A percentile compares a stretch with the other conserved stretches of the same genome.
Evolutionary conservation across 2,113 vertebrate genomes (phyloP).

Genomic region (Willisornis vidua): DNA sequence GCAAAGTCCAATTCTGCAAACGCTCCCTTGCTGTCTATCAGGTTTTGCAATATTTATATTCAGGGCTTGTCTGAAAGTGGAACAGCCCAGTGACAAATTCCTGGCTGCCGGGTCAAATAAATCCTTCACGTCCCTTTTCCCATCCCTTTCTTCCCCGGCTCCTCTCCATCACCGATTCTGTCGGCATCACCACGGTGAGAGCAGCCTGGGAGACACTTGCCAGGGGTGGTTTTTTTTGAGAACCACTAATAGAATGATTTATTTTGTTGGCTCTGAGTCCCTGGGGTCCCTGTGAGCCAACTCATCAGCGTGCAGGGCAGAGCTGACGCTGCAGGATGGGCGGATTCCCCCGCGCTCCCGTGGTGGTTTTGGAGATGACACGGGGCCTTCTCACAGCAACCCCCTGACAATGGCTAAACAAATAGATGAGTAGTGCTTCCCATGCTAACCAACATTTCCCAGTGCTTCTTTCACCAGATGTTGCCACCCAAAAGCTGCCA

Average conservation of each 20-base stretch:
- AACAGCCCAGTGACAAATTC: neutral
- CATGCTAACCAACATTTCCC: neutral
- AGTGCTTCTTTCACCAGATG: neutral
- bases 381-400: neutral
- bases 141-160: neutral
- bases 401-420: neutral
- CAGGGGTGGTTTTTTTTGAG: neutral
- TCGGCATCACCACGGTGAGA: accelerated
- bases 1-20: neutral
- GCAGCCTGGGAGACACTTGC: neutral
- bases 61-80: neutral
- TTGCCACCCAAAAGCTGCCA: neutral
- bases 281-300: neutral
- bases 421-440: neutral
- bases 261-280: neutral
- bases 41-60: neutral
- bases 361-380: neutral
- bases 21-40: neutral
- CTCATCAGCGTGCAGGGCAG: neutral
- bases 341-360: accelerated
- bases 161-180: accelerated
- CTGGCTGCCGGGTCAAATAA: neutral
- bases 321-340: neutral
- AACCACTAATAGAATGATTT: neutral
- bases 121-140: neutral